Evolutionary conservation across 2,113 vertebrate genomes (phyloP).

Genomic region (Pelecanus crispus): DNA sequence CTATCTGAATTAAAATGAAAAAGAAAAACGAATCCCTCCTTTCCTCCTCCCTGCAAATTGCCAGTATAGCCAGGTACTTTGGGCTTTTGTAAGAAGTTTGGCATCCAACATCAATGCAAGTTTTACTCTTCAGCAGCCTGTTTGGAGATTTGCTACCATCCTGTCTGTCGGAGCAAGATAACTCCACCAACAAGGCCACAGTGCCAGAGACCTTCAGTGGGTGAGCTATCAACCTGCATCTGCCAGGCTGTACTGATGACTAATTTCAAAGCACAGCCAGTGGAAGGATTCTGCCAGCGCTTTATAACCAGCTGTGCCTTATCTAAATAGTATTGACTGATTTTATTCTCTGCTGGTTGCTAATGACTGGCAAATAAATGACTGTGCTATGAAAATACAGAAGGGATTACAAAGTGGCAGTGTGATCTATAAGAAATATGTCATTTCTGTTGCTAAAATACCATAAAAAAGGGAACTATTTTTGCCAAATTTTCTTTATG

Average conservation of each 20-base stretch:
- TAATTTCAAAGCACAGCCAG: neutral
- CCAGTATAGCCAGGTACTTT: neutral
- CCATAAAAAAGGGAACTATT: neutral
- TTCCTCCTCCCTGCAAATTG: neutral
- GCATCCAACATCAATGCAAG: neutral
- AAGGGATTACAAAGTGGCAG: neutral
- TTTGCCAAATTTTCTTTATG: neutral
- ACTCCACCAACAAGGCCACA: neutral
- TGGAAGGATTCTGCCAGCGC: neutral
- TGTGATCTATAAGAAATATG: neutral
- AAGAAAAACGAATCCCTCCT: neutral
- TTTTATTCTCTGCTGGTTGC: neutral
- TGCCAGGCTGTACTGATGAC: neutral
- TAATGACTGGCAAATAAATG: slow-evolving; percentile 15
- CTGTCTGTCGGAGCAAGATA: neutral
- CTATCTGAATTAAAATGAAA: neutral
- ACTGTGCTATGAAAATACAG: neutral
- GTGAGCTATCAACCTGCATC: neutral
- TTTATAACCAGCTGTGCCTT: neutral
- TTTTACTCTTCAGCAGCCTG: neutral
- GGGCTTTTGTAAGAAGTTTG: neutral
- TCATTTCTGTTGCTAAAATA: neutral
- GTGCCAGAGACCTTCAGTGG: neutral
- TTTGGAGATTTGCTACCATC: neutral
- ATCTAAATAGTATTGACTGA: neutral